A percentile compares a stretch with the other conserved stretches of the same genome.
These are phyloP conservation scores for Stigmatopora nigra DNA, from an alignment of 2,113 vertebrate genomes.

Conservation along the genomic window DNA sequence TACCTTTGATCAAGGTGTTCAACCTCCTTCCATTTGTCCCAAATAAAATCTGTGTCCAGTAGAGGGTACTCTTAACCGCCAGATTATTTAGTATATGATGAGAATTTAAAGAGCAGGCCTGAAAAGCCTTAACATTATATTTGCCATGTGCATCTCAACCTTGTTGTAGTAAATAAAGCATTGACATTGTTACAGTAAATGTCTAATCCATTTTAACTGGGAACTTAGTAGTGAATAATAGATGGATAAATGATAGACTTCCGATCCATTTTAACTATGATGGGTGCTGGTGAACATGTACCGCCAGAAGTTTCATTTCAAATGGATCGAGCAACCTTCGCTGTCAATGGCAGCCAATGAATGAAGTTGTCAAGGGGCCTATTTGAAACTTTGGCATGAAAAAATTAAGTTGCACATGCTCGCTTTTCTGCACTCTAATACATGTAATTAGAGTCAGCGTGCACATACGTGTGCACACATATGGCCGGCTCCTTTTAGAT, in stretches of 20 bases:
- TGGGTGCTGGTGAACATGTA: too few species aligned
- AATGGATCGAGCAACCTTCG: too few species aligned
- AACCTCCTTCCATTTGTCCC: neutral
- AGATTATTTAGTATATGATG: neutral
- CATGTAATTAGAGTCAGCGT: neutral
- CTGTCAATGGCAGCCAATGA: too few species aligned
- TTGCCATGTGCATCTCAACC: neutral
- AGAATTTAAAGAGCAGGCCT: slow-evolving; percentile 6
- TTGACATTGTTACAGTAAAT: too few species aligned
- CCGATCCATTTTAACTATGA: too few species aligned
- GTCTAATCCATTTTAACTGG: too few species aligned
- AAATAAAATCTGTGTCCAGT: neutral
- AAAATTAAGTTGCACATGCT: neutral
- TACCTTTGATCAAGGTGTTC: too few species aligned
- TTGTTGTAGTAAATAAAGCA: neutral
- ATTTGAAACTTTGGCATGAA: neutral
- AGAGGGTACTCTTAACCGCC: neutral
- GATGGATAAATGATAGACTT: too few species aligned
- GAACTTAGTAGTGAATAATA: too few species aligned
- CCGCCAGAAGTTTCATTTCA: neutral
- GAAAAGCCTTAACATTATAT: neutral
- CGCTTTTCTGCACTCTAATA: neutral
- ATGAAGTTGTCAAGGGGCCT: neutral
- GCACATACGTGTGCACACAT: slow-evolving; percentile 8
- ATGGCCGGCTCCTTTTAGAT: slow-evolving; percentile 38